Evolutionary conservation across 2,888 invertebrate species (phyloP).

Genomic region (Trichopoda pennipes): DNA sequence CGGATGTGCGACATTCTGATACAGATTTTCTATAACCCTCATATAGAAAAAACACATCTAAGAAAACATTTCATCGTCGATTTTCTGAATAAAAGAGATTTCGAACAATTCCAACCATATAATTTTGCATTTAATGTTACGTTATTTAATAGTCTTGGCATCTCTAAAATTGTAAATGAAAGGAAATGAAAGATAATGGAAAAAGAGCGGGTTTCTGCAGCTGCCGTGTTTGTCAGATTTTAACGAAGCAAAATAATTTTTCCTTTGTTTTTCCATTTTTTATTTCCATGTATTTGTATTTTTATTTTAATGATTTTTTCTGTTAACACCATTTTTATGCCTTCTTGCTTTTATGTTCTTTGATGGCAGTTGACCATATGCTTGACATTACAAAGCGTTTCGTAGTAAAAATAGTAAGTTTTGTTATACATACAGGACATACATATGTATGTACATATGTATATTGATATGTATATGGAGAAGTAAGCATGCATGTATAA

Average conservation of each 20-base stretch:
- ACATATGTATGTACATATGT: background rate
- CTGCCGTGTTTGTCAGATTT: slow-evolving; percentile 4
- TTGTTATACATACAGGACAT: slow-evolving; percentile 62
- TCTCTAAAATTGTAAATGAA: too few species aligned
- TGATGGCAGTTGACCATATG: slow-evolving; percentile 56
- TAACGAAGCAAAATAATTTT: background rate
- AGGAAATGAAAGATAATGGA: background rate
- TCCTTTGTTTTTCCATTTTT: slow-evolving; percentile 9
- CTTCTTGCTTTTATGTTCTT: slow-evolving; percentile 8
- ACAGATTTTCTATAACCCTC: too few species aligned
- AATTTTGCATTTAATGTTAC: background rate
- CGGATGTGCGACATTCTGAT: too few species aligned
- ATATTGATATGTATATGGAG: background rate
- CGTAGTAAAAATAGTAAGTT: slow-evolving; percentile 58
- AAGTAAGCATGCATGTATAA: background rate
- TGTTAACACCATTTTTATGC: background rate
- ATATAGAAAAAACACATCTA: too few species aligned
- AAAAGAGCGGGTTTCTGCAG: slow-evolving; percentile 17
- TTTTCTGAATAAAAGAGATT: too few species aligned
- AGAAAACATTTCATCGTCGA: too few species aligned
- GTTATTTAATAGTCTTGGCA: too few species aligned
- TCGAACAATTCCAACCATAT: too few species aligned
- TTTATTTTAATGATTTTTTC: slow-evolving; percentile 12
- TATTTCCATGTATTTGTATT: background rate
- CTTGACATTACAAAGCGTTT: slow-evolving; percentile 64